Base-by-base conservation (phyloP, 2,797 vertebrate species). In the Tragelaphus eurycerus region DNA sequence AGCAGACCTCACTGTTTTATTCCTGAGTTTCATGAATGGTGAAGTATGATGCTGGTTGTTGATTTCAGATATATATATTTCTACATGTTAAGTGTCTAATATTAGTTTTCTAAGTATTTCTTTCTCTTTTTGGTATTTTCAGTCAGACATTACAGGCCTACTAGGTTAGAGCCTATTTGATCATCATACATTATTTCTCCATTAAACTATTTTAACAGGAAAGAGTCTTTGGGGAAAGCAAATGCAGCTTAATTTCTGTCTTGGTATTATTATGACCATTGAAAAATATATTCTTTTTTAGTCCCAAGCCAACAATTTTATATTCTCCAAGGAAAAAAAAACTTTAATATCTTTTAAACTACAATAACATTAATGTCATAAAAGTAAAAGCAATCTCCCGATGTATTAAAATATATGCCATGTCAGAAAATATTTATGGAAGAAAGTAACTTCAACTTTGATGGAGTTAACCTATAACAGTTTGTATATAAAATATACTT, bases 241-340 rank as follows among this genome's bases (percentile, higher is more conserved):
- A 96, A 89, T 9, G 8, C 29, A 90, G 10, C 87, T 92, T 48
- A 94, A 85, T 92, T 88, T 95, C 85, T 85, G 94, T 93, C 21
- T 64, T 54, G n/a, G 50, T 43, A 34, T 92, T 67, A 86, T 71
- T 79, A 90, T 46, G 57, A 25, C 34, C 27, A 85, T 3, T 94
- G 57, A 93, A 91, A 96, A 94, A 76, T 64, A 82, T 55, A 90
- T 59, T 76, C 23, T 57, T 55, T 86, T 83, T 83, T 59, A 62
- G 34, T 84, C 93, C 31, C 14, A 97, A 57, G 76, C 4, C 31
- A 93, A 90, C 19, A 88, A 86, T 71, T 93, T 96, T 16, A 54
- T 59, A 92, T 86, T 96, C 46, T 93, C 23, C n/a, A 88, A 95
- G 50, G 74, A 21, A 82, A 67, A 78, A 78, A 93, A 46, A 16